These are phyloP conservation scores for Choristoneura rosaceana DNA, from an alignment of 2,888 invertebrate species.

Conservation along the genomic window DNA sequence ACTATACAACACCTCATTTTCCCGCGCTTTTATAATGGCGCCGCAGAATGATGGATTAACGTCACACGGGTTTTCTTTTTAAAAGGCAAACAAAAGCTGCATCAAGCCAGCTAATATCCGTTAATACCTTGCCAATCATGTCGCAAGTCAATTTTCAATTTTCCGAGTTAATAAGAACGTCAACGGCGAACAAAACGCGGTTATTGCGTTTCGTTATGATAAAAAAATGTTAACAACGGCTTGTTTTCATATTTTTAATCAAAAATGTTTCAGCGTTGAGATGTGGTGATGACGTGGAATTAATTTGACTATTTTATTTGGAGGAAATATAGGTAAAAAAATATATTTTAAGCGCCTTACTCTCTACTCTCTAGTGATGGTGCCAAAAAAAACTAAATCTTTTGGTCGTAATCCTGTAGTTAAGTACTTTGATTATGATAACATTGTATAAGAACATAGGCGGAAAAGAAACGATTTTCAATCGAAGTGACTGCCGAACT, in stretches of 20 bases:
- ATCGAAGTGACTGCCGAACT: neutral
- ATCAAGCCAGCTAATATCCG: conserved; percentile 81
- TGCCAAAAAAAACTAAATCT: no score
- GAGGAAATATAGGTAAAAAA: neutral
- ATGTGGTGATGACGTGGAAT: conserved; percentile 1
- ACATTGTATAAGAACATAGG: no score
- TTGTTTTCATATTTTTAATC: conserved; percentile 22
- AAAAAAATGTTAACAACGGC: conserved; percentile 35
- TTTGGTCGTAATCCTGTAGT: no score
- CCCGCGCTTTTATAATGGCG: conserved; percentile 43
- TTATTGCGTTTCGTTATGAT: conserved; percentile 55
- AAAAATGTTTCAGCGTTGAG: conserved; percentile 2
- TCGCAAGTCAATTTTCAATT: conserved; percentile 83
- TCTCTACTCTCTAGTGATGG: no score
- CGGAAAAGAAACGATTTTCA: no score
- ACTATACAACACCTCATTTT: conserved; percentile 43
- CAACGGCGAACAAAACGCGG: conserved; percentile 72
- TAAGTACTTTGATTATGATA: no score
- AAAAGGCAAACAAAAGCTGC: conserved; percentile 72
- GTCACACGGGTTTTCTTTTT: conserved; percentile 75
- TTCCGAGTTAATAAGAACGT: conserved; percentile 82
- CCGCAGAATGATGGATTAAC: conserved; percentile 78
- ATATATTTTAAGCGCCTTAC: neutral
- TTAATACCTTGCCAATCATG: conserved; percentile 78
- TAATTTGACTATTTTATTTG: neutral